A percentile compares a stretch with the other conserved stretches of the same genome.
Evolutionary conservation across 2,113 vertebrate genomes (phyloP).

Genomic region (Lonchura striata): DNA sequence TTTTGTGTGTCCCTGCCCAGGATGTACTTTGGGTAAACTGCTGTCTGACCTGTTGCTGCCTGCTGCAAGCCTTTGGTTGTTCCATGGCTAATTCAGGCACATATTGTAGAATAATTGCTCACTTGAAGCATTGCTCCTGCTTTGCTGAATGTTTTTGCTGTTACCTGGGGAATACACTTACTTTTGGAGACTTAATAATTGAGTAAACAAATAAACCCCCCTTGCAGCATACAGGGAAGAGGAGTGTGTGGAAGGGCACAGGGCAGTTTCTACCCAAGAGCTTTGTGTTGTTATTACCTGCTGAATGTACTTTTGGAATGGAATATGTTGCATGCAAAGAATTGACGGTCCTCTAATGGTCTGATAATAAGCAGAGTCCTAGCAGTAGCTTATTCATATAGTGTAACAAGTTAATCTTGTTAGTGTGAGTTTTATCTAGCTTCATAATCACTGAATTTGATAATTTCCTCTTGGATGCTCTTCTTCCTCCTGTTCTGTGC

Average conservation of each 20-base stretch:
- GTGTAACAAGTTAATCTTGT: conserved; percentile 2
- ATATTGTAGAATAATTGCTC: fast-evolving
- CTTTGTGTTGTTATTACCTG: background rate
- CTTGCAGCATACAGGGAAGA: background rate
- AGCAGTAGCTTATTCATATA: background rate
- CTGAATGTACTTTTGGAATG: background rate
- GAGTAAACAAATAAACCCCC: background rate
- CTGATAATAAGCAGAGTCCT: conserved; percentile 18
- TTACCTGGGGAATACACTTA: background rate
- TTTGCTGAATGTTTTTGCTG: background rate
- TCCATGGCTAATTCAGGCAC: background rate
- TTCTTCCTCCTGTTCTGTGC: background rate
- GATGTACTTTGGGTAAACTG: background rate
- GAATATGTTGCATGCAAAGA: background rate
- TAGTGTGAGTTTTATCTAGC: background rate
- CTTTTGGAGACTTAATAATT: background rate
- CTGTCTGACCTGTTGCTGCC: background rate
- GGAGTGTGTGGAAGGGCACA: background rate
- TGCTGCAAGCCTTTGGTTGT: background rate
- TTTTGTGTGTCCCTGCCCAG: background rate
- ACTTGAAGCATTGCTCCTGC: background rate
- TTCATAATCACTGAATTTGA: background rate
- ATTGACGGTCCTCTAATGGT: background rate
- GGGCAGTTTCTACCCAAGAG: background rate
- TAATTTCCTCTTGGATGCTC: background rate